Conservation (phyloP, 2,113 vertebrate genomes). For the Varanus salvator region DNA sequence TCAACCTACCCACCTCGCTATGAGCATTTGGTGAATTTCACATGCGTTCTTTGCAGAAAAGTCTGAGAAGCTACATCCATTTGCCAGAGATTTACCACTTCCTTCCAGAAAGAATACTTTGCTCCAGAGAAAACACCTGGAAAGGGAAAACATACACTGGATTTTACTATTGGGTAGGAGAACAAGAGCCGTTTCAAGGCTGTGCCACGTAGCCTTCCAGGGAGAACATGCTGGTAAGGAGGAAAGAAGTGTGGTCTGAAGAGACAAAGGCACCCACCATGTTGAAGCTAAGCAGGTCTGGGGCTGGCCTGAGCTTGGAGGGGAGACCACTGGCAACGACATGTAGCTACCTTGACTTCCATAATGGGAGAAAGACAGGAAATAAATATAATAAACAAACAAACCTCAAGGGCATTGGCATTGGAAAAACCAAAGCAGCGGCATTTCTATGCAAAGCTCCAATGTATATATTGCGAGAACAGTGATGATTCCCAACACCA, state of each 20-base stretch:
- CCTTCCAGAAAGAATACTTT: neutral
- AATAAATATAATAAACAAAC: neutral
- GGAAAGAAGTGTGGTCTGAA: neutral
- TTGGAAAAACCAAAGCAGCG: neutral
- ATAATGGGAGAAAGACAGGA: too few relatives aligned
- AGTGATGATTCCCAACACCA: neutral
- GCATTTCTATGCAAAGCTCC: neutral
- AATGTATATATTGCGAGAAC: neutral
- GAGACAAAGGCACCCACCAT: too few relatives aligned
- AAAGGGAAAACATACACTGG: neutral
- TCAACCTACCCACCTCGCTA: neutral
- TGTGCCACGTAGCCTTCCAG: neutral
- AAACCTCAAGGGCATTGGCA: neutral
- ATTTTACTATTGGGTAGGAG: neutral
- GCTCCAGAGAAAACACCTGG: neutral
- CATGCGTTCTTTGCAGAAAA: too few relatives aligned
- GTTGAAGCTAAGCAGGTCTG: too few relatives aligned
- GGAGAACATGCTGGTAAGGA: neutral
- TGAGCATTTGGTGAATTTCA: neutral
- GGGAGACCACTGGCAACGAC: too few relatives aligned
- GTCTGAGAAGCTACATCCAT: too few relatives aligned
- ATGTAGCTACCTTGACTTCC: too few relatives aligned
- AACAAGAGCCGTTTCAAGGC: neutral
- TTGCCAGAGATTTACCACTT: neutral
- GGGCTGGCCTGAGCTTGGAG: too few relatives aligned